Evolutionary conservation across 2,113 vertebrate genomes (phyloP).

Genomic region (Sitta europaea): DNA sequence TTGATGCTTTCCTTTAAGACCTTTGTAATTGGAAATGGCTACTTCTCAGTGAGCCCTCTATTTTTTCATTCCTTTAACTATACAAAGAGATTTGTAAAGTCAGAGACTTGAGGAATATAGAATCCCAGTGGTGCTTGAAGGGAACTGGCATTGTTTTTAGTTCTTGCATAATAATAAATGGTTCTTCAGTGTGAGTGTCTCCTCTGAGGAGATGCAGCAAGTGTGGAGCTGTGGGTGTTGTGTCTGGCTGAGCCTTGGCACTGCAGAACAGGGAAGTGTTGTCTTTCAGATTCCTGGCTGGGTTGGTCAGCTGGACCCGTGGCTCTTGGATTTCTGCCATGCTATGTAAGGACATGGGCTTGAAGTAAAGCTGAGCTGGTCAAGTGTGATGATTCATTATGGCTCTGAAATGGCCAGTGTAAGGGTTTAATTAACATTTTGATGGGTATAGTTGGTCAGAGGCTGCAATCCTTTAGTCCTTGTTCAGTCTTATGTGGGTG

Average conservation of each 20-base stretch:
- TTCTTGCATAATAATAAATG: not conserved
- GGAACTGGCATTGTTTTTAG: not conserved
- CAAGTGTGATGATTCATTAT: not conserved
- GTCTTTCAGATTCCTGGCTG: not conserved
- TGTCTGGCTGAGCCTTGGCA: not conserved
- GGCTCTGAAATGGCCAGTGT: not conserved
- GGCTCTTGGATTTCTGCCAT: not conserved
- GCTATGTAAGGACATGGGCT: not conserved
- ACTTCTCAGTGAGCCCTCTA: not conserved
- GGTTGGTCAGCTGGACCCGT: not conserved
- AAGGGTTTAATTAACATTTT: not conserved
- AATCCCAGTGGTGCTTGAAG: not conserved
- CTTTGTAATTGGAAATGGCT: not conserved
- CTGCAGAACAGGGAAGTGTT: not conserved
- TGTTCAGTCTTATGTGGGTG: not conserved
- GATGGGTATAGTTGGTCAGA: not conserved
- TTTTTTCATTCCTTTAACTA: not conserved
- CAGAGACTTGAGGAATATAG: not conserved
- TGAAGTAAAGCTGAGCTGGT: not conserved
- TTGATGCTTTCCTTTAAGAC: not conserved
- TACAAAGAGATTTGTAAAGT: not conserved
- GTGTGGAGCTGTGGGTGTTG: not conserved
- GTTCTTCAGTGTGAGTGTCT: not conserved
- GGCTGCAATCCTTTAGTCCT: not conserved
- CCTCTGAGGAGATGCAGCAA: not conserved